A percentile compares a stretch with the other conserved stretches of the same genome.
Conservation (phyloP, 2,797 vertebrate species). For the Triplophysa yarkandensis region DNA sequence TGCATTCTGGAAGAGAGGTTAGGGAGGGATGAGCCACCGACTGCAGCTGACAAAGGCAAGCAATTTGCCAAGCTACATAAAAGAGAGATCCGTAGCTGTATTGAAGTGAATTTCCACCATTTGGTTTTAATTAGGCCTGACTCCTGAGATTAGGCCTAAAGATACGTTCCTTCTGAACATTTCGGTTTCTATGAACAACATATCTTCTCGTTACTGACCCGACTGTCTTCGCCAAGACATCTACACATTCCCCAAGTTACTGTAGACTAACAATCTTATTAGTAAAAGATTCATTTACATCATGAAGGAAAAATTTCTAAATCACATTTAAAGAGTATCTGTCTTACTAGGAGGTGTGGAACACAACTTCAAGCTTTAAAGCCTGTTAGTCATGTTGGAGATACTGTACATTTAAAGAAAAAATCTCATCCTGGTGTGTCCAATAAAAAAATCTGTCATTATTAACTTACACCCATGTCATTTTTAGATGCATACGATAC, state of each 20-base stretch:
- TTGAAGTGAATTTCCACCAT: constrained; percentile 75
- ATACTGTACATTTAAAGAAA: constrained; percentile 35
- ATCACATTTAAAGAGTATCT: constrained; percentile 49
- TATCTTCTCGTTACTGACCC: constrained; percentile 68
- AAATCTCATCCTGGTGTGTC: no score
- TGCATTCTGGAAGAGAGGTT: constrained; percentile 60
- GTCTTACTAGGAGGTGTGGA: constrained; percentile 31
- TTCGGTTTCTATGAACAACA: constrained; percentile 79
- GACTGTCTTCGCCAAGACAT: constrained; percentile 64
- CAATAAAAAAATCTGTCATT: no score
- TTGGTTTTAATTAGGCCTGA: constrained; percentile 80
- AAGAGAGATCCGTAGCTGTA: constrained; percentile 69
- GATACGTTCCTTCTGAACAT: constrained; percentile 77
- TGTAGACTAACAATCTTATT: constrained; percentile 63
- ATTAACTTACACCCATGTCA: no score
- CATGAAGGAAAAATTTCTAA: constrained; percentile 57
- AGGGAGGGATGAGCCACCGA: constrained; percentile 69
- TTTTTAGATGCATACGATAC: no score
- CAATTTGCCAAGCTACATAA: constrained; percentile 75
- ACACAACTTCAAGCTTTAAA: constrained; percentile 21
- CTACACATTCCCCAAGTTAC: constrained; percentile 47
- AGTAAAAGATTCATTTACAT: constrained; percentile 61
- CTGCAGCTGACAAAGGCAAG: constrained; percentile 70
- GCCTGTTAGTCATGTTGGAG: constrained; percentile 40
- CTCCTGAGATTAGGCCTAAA: constrained; percentile 76